Evolutionary conservation across 2,888 invertebrate species (phyloP), one percentile per base, ranked within the genome.

Genomic region (Criorhina ranunculi): DNA sequence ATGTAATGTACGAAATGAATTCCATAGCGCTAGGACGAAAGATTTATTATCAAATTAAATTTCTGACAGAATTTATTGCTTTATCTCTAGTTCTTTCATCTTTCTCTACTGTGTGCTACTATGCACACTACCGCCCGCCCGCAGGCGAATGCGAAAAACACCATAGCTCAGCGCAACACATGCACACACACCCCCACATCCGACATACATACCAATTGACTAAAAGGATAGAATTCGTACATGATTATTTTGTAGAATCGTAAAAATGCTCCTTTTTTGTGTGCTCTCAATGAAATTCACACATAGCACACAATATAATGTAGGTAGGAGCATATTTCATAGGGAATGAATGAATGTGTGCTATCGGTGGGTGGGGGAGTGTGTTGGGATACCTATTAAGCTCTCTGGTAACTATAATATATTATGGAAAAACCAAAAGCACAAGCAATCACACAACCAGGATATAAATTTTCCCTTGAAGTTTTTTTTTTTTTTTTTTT

Each of bases 41-140:
- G 92, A 92, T 92, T 92, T 92, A 92, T 92, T 91, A 91, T 91
- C 92, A 92, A 92, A 92, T 92, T 92, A 92, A 92, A 92, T 92
- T 92, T 92, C 92, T 92, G 92, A 92, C 92, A 92, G 91, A 91
- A 92, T 92, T 91, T 92, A 92, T 92, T 92, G 91, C 92, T 91
- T 91, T 92, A 92, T 92, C 92, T 92, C 90, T 91, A 90, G 90
- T 91, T 90, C 89, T 91, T 90, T 89, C 89, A 89, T 89, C 88
- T 89, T 89, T 89, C 89, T 88, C 89, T 88, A 60, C 49, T 53
- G 15, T 66, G 24, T 42, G 17, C 31, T 59, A 75, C 55, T 59
- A 64, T 40, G 31, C 12, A 88, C 87, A 87, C 87, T 87, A 87
- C 69, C 87, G 72, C 73, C 46, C 62, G 70, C 66, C 86, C 85